Evolutionary conservation across 2,888 invertebrate species (phyloP).

Genomic region (Caenorhabditis zanzibari): DNA sequence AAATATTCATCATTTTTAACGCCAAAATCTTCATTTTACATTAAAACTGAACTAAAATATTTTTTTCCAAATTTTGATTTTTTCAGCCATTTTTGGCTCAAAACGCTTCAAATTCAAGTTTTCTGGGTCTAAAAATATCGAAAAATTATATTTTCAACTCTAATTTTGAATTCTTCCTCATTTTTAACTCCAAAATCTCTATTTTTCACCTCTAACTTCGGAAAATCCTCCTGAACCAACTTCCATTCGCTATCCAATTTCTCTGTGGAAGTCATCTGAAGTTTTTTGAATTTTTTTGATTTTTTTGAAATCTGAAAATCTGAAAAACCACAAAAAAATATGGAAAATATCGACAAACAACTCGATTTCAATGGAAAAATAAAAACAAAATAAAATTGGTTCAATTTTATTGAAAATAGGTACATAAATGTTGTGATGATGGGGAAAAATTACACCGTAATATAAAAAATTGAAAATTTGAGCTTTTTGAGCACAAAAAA

Average conservation of each 20-base stretch:
- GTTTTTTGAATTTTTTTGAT: too few relatives aligned
- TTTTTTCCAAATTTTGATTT: too few relatives aligned
- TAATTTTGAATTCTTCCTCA: too few relatives aligned
- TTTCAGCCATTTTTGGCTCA: too few relatives aligned
- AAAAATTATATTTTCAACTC: too few relatives aligned
- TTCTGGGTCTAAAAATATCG: too few relatives aligned
- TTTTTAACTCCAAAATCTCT: slow-evolving; percentile 4
- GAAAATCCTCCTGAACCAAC: slow-evolving; percentile 67
- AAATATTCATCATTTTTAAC: too few relatives aligned
- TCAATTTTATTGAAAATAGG: slow-evolving; percentile 38
- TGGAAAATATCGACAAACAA: slow-evolving; percentile 16
- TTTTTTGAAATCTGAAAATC: neutral
- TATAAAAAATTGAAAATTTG: neutral
- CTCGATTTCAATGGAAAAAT: neutral
- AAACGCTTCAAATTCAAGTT: too few relatives aligned
- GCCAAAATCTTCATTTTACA: too few relatives aligned
- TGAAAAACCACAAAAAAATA: slow-evolving; percentile 10
- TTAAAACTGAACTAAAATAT: too few relatives aligned
- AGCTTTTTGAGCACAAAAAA: neutral
- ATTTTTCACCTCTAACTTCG: slow-evolving; percentile 73
- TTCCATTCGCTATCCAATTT: slow-evolving; percentile 68
- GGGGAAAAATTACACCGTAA: slow-evolving; percentile 15
- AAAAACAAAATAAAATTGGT: neutral
- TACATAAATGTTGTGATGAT: neutral
- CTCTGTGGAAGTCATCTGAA: slow-evolving; percentile 49